A percentile compares a stretch with the other conserved stretches of the same genome.
Evolutionary conservation across 1,140 invertebrate species (phyloP).

Genomic region (Zophobas morio): DNA sequence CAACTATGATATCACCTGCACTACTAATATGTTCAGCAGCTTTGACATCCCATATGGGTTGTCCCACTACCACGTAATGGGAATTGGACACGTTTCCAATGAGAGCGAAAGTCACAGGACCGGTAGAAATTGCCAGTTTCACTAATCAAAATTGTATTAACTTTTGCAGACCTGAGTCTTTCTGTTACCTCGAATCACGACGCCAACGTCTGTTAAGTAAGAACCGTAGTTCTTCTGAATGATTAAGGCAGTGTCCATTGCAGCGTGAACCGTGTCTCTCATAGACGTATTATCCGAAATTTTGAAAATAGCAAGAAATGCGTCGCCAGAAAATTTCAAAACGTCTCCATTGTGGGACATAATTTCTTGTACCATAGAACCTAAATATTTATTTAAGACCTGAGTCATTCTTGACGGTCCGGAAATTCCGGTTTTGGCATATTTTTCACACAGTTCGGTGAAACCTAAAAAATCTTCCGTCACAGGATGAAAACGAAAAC

Average conservation of each 20-base stretch:
- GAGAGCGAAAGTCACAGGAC: slow-evolving; percentile 71
- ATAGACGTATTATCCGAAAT: slow-evolving; percentile 67
- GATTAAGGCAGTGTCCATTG: slow-evolving; percentile 73
- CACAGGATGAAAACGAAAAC: no score
- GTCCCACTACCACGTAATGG: slow-evolving; percentile 73
- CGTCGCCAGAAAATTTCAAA: slow-evolving; percentile 77
- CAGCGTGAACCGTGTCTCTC: slow-evolving; percentile 71
- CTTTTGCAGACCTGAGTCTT: no score
- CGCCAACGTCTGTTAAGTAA: slow-evolving; percentile 72
- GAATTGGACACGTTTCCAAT: slow-evolving; percentile 70
- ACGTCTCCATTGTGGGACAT: slow-evolving; percentile 73
- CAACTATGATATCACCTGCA: slow-evolving; percentile 69
- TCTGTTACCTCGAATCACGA: slow-evolving; percentile 67
- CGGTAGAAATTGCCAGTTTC: slow-evolving; percentile 76
- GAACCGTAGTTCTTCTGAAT: slow-evolving; percentile 75
- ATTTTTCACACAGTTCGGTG: slow-evolving; percentile 76
- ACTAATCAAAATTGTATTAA: slow-evolving; percentile 63
- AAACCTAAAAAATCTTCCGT: slow-evolving; percentile 68
- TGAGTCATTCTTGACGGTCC: slow-evolving; percentile 76
- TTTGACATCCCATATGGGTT: slow-evolving; percentile 75
- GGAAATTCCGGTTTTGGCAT: slow-evolving; percentile 71
- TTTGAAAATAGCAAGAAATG: slow-evolving; percentile 67
- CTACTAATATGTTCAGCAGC: slow-evolving; percentile 64
- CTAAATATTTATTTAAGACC: slow-evolving; percentile 77
- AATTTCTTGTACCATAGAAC: slow-evolving; percentile 78